Evolutionary conservation across 2,797 vertebrate genomes (phyloP).

Genomic region (Eulemur rubriventer): DNA sequence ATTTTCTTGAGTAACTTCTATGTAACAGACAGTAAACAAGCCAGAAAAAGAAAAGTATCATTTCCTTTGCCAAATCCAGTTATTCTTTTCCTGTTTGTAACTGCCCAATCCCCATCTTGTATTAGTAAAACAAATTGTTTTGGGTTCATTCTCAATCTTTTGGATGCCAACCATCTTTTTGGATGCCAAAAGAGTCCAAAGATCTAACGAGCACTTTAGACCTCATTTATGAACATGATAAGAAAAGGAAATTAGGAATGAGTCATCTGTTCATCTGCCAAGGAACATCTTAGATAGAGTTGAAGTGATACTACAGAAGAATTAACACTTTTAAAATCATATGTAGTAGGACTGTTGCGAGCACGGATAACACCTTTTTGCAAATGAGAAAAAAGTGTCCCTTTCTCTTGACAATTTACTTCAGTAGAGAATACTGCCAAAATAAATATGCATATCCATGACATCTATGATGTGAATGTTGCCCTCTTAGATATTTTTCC

Average conservation of each 20-base stretch:
- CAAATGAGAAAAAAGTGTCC: background rate
- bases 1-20: conserved; percentile 34
- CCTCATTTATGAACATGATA: background rate
- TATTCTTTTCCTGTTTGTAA: conserved; percentile 32
- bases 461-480: background rate
- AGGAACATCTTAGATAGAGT: background rate
- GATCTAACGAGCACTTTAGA: conserved; percentile 24
- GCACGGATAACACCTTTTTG: background rate
- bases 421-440: background rate
- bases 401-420: background rate
- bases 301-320: background rate
- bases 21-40: background rate
- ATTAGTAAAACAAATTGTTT: conserved; percentile 33
- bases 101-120: background rate
- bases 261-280: background rate
- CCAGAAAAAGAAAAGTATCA: background rate
- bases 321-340: background rate
- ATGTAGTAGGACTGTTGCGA: background rate
- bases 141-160: background rate
- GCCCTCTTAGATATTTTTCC: background rate
- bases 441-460: background rate
- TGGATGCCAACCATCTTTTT: conserved; percentile 28
- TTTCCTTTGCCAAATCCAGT: conserved; percentile 27
- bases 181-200: background rate
- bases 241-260: conserved; percentile 3